These are phyloP conservation scores for Antennarius maculatus DNA, from an alignment of 2,797 vertebrate species.

Conservation along the genomic window DNA sequence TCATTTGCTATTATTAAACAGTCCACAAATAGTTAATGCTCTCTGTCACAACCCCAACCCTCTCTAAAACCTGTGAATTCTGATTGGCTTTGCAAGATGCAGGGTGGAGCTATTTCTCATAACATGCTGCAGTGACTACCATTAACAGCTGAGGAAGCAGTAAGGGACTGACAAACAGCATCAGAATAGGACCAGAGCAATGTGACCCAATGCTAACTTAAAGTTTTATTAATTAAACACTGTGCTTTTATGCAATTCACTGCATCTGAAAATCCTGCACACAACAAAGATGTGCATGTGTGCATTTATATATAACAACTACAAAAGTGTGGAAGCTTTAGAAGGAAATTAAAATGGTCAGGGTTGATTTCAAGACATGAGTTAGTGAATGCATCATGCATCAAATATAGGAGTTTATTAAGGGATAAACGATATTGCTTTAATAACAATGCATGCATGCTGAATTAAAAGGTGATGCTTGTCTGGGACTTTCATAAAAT, in stretches of 20 bases:
- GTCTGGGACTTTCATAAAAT: background rate
- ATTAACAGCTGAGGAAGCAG: constrained; percentile 69
- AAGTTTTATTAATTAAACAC: constrained; percentile 25
- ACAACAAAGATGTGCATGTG: background rate
- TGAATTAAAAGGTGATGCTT: too few species aligned
- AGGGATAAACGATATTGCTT: constrained; percentile 23
- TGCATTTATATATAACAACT: background rate
- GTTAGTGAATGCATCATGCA: constrained; percentile 36
- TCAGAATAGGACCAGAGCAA: constrained; percentile 48
- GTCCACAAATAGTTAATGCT: constrained; percentile 67
- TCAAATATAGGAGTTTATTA: constrained; percentile 33
- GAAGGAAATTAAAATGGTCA: constrained; percentile 35
- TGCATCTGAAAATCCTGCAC: constrained; percentile 8
- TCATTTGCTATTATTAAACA: constrained; percentile 45
- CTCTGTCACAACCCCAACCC: constrained; percentile 59
- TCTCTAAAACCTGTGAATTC: constrained; percentile 55
- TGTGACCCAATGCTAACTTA: constrained; percentile 46
- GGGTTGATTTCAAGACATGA: constrained; percentile 37
- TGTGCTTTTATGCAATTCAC: background rate
- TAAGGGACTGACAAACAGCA: constrained; percentile 58
- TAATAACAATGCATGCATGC: background rate
- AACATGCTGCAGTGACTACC: constrained; percentile 77
- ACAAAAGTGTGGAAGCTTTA: background rate
- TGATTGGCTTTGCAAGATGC: constrained; percentile 73
- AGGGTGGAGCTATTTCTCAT: constrained; percentile 74